phyloP scores from a whole-genome alignment of 2,888 invertebrate species.

The Lasius platythorax region DNA sequence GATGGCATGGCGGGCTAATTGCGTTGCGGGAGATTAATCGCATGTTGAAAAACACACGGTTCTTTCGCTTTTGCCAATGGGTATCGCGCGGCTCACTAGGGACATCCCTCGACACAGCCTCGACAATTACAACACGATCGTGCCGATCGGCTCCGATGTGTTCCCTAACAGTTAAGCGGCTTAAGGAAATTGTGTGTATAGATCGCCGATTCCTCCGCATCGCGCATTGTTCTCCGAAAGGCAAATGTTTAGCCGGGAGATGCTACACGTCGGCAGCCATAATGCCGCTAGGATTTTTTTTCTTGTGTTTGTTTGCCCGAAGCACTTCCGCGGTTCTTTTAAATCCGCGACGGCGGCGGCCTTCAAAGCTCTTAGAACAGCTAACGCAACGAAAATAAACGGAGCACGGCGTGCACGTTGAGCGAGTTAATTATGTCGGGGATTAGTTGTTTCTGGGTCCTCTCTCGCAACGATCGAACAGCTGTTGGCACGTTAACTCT shows the following conservation, averaged over 20 bases:
- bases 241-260: constrained; percentile 47
- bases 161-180: constrained; percentile 36
- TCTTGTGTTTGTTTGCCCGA: constrained; percentile 29
- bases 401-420: constrained; percentile 18
- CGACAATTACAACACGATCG: not conserved
- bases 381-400: constrained; percentile 49
- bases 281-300: constrained; percentile 24
- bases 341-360: constrained; percentile 38
- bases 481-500: constrained; percentile 26
- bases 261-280: constrained; percentile 12
- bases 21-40: constrained; percentile 44
- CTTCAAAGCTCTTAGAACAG: constrained; percentile 36
- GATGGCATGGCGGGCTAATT: constrained; percentile 42
- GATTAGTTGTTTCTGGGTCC: constrained; percentile 44
- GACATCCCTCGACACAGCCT: not conserved
- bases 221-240: constrained; percentile 40
- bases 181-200: constrained; percentile 39
- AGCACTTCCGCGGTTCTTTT: constrained; percentile 45
- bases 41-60: constrained; percentile 16
- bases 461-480: not conserved
- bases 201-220: constrained; percentile 34
- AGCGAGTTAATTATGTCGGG: constrained; percentile 49
- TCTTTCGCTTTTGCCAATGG: constrained; percentile 8
- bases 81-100: not conserved
- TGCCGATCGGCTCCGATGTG: not conserved